Conservation (phyloP, 2,113 vertebrate genomes). For the Connochaetes taurinus region DNA sequence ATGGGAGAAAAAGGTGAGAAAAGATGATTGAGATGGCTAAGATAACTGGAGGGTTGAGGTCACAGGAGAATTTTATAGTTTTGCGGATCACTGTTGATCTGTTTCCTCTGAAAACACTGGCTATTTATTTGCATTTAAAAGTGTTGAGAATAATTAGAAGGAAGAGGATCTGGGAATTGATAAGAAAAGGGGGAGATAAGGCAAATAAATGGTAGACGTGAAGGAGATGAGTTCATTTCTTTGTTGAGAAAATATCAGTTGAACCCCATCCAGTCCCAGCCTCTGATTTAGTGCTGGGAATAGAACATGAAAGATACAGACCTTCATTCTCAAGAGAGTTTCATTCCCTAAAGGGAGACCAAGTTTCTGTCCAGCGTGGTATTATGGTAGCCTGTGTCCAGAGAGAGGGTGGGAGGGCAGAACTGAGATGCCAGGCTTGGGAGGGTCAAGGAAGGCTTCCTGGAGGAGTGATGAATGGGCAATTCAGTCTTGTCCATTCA, state of each 20-base stretch:
- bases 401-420: neutral
- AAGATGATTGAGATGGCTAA: neutral
- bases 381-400: neutral
- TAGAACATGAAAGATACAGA: neutral
- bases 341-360: neutral
- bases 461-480: neutral
- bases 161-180: neutral
- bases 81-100: accelerated
- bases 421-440: neutral
- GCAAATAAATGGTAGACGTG: neutral
- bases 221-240: neutral
- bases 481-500: neutral
- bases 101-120: neutral
- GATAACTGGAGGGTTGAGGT: no score
- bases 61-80: accelerated
- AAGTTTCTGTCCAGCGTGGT: neutral
- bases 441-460: neutral
- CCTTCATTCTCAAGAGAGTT: no score
- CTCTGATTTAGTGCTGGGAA: neutral
- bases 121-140: neutral
- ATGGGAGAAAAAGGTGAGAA: neutral
- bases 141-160: neutral
- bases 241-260: neutral
- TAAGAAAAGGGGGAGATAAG: neutral
- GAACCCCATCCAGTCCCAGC: accelerated